Conservation (phyloP, 2,888 invertebrate species). For the Conomelus anceps region DNA sequence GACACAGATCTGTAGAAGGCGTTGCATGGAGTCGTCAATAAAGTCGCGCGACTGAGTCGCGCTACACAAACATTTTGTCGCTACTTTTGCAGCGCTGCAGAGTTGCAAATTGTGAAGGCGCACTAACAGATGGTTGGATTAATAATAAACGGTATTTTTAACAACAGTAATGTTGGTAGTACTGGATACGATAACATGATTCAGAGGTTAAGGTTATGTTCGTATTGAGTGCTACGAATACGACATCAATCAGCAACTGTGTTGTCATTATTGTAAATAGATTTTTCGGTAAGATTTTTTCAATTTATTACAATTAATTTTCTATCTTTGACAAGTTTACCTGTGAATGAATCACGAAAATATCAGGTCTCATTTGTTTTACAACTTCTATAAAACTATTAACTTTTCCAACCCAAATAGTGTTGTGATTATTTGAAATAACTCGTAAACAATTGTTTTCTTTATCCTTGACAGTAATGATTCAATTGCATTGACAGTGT, state of each 20-base stretch:
- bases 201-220: background rate
- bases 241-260: background rate
- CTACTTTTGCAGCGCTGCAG: too few relatives aligned
- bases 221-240: background rate
- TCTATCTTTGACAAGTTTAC: too few relatives aligned
- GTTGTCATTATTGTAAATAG: background rate
- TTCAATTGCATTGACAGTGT: background rate
- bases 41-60: too few relatives aligned
- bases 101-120: too few relatives aligned
- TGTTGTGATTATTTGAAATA: background rate
- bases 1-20: too few relatives aligned
- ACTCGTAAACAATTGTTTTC: background rate
- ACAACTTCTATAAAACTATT: too few relatives aligned
- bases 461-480: background rate
- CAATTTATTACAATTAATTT: background rate
- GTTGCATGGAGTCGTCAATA: too few relatives aligned
- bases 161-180: background rate
- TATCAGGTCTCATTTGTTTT: background rate
- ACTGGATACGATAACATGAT: background rate
- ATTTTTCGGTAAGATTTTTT: background rate
- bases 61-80: too few relatives aligned
- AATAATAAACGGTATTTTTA: too few relatives aligned
- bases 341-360: too few relatives aligned
- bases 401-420: too few relatives aligned
- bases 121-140: too few relatives aligned